phyloP scores from a whole-genome alignment of 2,113 vertebrate genomes.

The Chloebia gouldiae region DNA sequence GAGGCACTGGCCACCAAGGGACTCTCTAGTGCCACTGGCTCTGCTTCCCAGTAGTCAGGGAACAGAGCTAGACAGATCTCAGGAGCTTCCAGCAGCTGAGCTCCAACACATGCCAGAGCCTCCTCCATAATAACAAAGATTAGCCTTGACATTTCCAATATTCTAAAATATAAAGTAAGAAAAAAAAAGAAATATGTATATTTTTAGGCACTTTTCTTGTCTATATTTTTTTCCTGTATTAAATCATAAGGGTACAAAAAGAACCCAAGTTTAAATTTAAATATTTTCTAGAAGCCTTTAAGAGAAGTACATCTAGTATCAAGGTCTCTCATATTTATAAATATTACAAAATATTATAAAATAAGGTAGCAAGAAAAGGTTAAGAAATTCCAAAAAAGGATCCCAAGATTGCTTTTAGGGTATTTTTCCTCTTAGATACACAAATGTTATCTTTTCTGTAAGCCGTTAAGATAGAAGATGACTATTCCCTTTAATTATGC shows the following conservation, averaged over 20 bases:
- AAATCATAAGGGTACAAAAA: background rate
- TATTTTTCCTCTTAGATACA: background rate
- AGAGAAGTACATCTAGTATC: background rate
- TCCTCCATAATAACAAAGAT: background rate
- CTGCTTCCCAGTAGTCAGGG: background rate
- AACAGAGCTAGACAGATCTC: background rate
- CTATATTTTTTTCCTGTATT: background rate
- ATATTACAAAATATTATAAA: background rate
- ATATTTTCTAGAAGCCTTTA: background rate
- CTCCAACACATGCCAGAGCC: background rate
- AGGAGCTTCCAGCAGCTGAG: background rate
- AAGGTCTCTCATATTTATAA: background rate
- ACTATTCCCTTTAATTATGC: slow-evolving; percentile 39
- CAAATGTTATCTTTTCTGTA: background rate
- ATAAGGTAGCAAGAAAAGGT: background rate
- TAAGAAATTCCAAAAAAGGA: background rate
- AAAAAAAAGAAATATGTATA: background rate
- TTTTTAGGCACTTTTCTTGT: background rate
- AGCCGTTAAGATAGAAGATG: slow-evolving; percentile 9
- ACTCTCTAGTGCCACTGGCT: background rate
- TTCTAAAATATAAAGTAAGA: background rate
- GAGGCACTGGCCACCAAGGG: background rate
- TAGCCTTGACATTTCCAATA: slow-evolving; percentile 17
- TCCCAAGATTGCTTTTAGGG: background rate
- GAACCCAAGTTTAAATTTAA: background rate